Evolutionary conservation across 2,113 vertebrate species (phyloP), one percentile per base, ranked within the genome.

Genomic region (Varanus salvator): DNA sequence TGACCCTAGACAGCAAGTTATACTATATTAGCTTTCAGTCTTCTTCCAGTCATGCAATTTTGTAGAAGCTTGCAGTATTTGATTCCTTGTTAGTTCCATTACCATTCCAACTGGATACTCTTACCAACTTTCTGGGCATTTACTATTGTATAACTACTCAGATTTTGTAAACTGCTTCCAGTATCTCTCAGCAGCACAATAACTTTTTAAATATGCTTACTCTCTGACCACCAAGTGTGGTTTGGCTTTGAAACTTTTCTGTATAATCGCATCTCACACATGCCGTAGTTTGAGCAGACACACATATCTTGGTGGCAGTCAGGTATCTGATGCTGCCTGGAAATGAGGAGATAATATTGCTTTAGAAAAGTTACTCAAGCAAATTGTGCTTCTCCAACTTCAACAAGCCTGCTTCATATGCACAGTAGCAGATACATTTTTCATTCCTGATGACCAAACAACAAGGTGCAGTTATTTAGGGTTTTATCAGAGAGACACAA

Each of bases 241-340:
- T 94, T 93, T 96, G 94, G 71, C 64, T 93, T 85, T 80, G 74
- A 93, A 97, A 96, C 4, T 84, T 50, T 85, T 95, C 90, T 12
- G 87, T 94, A 76, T 96, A 97, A 84, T 96, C 93, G 88, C 94
- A 96, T 71, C 85, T 74, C 93, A 97, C 52, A 81, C 95, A 96
- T 72, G 27, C 31, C 9, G 64, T 92, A 9, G 15, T 14, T 34
- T 78, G 38, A 44, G 38, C 87, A 52, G 50, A 1, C 75, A 96
- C 91, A 4, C 93, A 96, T 74, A 97, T 95, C 91, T 95, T 95
- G 74, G 95, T 96, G 75, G 94, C 96, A 72, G 89, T 96, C 90
- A 95, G 80, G 23, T 88, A 57, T 74, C 60, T 87, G 88, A 97
- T 95, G 81, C 95, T 96, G 72, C 93, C 95, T 96, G 87, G 64